phyloP scores from a whole-genome alignment of 1,140 invertebrate genomes.

The Drosophila neocordata region DNA sequence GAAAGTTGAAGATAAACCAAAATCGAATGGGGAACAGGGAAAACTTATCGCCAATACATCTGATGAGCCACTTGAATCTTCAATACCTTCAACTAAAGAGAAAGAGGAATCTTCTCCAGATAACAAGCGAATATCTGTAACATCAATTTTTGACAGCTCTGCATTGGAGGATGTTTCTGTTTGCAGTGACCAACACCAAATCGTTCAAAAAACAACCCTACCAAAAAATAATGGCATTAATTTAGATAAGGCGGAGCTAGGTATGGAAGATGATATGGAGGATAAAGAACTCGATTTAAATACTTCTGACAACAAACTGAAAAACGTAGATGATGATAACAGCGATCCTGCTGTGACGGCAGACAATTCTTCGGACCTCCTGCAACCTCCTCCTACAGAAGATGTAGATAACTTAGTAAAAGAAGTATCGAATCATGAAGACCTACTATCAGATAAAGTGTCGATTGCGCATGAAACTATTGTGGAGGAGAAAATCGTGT shows the following conservation, averaged over 20 bases:
- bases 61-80: neutral
- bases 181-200: neutral
- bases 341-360: neutral
- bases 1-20: neutral
- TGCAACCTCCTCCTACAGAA: neutral
- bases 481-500: neutral
- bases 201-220: neutral
- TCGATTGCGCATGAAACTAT: neutral
- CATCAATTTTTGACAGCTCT: neutral
- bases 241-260: neutral
- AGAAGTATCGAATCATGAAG: neutral
- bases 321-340: neutral
- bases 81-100: neutral
- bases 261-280: neutral
- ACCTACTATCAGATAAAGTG: too few relatives aligned
- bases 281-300: neutral
- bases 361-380: neutral
- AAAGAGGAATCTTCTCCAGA: neutral
- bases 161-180: neutral
- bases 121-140: neutral
- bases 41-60: neutral
- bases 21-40: too few relatives aligned
- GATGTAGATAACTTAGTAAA: too few relatives aligned
- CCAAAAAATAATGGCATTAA: neutral
- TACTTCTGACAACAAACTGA: neutral